Evolutionary conservation across 2,113 vertebrate genomes (phyloP), one percentile per base, ranked within the genome.

Genomic region (Alexandromys fortis): DNA sequence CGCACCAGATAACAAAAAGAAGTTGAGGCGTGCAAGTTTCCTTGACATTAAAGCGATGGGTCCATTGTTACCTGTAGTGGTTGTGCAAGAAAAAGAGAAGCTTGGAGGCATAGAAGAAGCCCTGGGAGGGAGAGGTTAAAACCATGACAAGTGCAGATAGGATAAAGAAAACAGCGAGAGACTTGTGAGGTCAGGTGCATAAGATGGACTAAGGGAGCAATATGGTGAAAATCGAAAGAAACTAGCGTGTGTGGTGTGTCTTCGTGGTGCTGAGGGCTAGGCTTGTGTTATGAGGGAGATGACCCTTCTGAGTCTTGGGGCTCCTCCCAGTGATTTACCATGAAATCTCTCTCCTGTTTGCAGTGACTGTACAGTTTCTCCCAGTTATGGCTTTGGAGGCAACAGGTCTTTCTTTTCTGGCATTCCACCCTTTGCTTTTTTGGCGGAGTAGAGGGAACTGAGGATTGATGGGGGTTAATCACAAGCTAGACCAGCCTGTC

Each of bases 351-450:
- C 33, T 86, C 75, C 82, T 58, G 72, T 52, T 17, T 26, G 7
- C 63, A 30, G 0, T 67, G 90, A 13, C 65, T n/a, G 14, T 5
- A 52, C 45, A 35, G 19, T 7, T 45, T 79, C 24, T 70, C 45
- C n/a, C 33, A 16, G 38, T 17, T 78, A 35, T 70, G 38, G 55
- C 45, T 22, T 19, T 45, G 61, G 45, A 26, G 61, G 13, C 49
- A n/a, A 38, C 19, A 67, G 2, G 92, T 86, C 38, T 90, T 89
- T 96, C 87, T 85, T 12, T 89, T 83, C 61, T 21, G 13, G 13
- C 33, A 9, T 45, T 21, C 30, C 22, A 77, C 19, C 33, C 90
- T 83, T 47, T 26, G 4, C 35, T 52, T 63, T 81, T 58, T 19
- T 58, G 52, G 72, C 28, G 79, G 81, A 72, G 49, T 35, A 19